These are phyloP conservation scores for Frankliniella fusca DNA, from an alignment of 2,888 invertebrate species.

Conservation along the genomic window DNA sequence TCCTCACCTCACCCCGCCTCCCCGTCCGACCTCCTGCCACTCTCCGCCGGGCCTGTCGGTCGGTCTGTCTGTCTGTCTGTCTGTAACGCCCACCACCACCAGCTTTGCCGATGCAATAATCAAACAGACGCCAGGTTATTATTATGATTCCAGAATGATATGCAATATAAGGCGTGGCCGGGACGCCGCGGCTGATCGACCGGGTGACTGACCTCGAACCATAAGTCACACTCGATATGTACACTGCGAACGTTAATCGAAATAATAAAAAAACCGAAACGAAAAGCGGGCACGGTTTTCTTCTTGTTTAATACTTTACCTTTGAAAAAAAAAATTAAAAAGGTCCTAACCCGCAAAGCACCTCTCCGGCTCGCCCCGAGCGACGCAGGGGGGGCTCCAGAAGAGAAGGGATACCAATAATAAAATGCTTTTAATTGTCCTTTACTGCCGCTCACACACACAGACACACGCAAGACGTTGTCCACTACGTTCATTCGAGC, in stretches of 20 bases:
- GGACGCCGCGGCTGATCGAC: background rate
- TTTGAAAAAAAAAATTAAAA: too few species aligned
- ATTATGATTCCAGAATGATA: constrained; percentile 8
- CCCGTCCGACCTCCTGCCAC: background rate
- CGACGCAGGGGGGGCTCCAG: background rate
- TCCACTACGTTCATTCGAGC: background rate
- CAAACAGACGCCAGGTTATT: constrained; percentile 1
- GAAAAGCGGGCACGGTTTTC: too few species aligned
- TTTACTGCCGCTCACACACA: background rate
- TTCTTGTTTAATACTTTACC: too few species aligned
- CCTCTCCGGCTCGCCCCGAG: background rate
- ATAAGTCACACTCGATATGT: background rate
- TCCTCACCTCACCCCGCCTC: background rate
- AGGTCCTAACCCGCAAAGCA: background rate
- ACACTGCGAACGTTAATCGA: too few species aligned
- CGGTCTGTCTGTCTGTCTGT: background rate
- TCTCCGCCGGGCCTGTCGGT: background rate
- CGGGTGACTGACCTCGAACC: background rate
- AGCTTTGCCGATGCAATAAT: background rate
- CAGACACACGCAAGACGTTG: background rate
- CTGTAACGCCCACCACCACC: background rate
- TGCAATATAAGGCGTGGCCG: background rate
- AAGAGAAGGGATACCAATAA: background rate
- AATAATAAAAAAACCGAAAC: too few species aligned
- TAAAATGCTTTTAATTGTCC: constrained; percentile 18